These are phyloP conservation scores for Anastatus disparis DNA, from an alignment of 1,140 invertebrate genomes.

Conservation along the genomic window DNA sequence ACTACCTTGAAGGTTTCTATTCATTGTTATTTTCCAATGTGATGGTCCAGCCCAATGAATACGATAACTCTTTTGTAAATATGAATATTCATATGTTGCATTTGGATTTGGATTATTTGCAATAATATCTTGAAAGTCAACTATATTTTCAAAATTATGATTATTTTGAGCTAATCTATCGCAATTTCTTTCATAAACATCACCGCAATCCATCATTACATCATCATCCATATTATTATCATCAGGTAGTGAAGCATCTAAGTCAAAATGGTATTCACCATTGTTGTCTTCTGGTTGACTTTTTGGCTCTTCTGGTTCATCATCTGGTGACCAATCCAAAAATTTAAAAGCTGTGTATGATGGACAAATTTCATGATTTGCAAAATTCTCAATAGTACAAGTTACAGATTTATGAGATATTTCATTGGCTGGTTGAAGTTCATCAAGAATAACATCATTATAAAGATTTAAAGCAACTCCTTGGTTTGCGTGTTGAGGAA, in stretches of 20 bases:
- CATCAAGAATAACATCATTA: constrained; percentile 50
- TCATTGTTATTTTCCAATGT: constrained; percentile 77
- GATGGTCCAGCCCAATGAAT: constrained; percentile 80
- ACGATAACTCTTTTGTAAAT: constrained; percentile 70
- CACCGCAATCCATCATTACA: constrained; percentile 41
- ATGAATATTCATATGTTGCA: constrained; percentile 75
- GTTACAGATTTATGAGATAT: constrained; percentile 2
- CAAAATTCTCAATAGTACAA: constrained; percentile 35
- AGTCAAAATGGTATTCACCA: constrained; percentile 56
- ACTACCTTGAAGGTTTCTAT: constrained; percentile 38
- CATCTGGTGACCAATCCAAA: constrained; percentile 49
- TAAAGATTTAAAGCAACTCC: constrained; percentile 47
- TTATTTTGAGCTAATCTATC: constrained; percentile 27
- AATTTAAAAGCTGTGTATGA: constrained; percentile 53
- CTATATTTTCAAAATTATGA: constrained; percentile 42
- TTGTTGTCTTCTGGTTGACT: constrained; percentile 28
- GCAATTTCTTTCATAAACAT: constrained; percentile 42
- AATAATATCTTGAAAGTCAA: constrained; percentile 55
- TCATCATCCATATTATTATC: constrained; percentile 39
- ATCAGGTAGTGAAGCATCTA: constrained; percentile 53
- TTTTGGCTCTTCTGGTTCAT: constrained; percentile 45
- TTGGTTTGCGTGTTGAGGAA: constrained; percentile 53
- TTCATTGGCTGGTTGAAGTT: constrained; percentile 7
- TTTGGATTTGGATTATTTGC: constrained; percentile 46
- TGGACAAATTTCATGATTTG: constrained; percentile 41